phyloP scores from a whole-genome alignment of 2,797 vertebrate genomes.

The Platyrinchus mystaceus region DNA sequence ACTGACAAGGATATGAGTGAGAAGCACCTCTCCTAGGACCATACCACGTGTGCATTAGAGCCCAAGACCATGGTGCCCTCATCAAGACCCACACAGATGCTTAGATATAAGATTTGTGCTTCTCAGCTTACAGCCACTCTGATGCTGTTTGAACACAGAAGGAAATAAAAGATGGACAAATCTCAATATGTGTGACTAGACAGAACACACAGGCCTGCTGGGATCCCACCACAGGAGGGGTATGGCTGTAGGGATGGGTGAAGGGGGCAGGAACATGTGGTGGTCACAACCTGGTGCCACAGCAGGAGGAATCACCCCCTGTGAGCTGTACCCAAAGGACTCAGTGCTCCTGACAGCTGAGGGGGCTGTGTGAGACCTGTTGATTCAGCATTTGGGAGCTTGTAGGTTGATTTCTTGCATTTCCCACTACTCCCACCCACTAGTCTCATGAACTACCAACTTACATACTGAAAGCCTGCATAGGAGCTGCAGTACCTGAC shows the following conservation, averaged over 20 bases:
- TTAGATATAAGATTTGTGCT: neutral
- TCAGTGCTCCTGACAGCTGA: neutral
- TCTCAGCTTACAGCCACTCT: neutral
- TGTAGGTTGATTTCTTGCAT: neutral
- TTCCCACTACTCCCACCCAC: neutral
- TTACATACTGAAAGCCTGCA: neutral
- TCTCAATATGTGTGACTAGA: rapidly evolving
- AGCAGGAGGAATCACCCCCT: neutral
- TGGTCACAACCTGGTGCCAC: neutral
- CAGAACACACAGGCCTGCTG: neutral
- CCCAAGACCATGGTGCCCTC: neutral
- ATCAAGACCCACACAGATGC: neutral
- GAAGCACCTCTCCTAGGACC: neutral
- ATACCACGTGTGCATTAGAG: neutral
- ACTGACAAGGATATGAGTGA: neutral
- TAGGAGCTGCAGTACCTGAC: neutral
- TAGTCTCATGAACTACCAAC: neutral
- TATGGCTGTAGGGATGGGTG: neutral
- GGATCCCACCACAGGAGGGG: neutral
- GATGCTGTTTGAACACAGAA: neutral
- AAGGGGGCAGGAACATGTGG: no score
- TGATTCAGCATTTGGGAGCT: neutral
- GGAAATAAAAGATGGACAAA: neutral
- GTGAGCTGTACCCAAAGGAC: neutral
- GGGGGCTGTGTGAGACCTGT: neutral